Conservation (phyloP, 2,797 vertebrate genomes). For the Chloroceryle inda region DNA sequence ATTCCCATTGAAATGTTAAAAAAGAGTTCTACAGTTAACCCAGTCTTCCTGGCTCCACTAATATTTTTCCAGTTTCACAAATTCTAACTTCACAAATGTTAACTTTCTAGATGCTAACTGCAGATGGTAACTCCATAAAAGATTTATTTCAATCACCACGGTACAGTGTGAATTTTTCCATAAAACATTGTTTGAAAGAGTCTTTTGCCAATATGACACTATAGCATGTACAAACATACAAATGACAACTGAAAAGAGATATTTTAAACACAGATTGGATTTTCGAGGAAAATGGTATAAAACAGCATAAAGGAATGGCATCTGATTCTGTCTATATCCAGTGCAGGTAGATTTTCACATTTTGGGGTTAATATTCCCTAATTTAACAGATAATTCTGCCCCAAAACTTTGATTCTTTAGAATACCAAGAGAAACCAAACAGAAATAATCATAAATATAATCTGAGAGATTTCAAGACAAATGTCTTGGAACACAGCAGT, state of each 20-base stretch:
- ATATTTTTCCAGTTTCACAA: not conserved
- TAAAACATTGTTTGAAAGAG: not conserved
- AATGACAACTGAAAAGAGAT: not conserved
- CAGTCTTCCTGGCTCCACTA: not conserved
- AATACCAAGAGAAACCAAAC: not conserved
- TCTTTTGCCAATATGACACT: not conserved
- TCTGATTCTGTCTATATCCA: not conserved
- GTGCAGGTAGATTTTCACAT: not conserved
- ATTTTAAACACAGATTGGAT: not conserved
- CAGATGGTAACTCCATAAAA: not conserved
- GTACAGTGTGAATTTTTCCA: not conserved
- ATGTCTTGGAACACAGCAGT: not conserved
- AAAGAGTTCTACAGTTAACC: not conserved
- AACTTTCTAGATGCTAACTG: not conserved
- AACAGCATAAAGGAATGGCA: not conserved
- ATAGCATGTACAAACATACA: fast-evolving
- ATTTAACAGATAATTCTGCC: not conserved
- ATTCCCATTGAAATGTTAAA: not conserved
- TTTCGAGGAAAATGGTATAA: not conserved
- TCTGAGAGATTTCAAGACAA: not conserved
- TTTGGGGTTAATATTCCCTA: not conserved
- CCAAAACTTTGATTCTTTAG: not conserved
- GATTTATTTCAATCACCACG: not conserved
- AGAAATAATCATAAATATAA: not conserved
- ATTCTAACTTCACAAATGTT: not conserved